A percentile compares a stretch with the other conserved stretches of the same genome.
These are phyloP conservation scores for Cerceris ruficornis DNA, from an alignment of 2,888 invertebrate species.

Conservation along the genomic window DNA sequence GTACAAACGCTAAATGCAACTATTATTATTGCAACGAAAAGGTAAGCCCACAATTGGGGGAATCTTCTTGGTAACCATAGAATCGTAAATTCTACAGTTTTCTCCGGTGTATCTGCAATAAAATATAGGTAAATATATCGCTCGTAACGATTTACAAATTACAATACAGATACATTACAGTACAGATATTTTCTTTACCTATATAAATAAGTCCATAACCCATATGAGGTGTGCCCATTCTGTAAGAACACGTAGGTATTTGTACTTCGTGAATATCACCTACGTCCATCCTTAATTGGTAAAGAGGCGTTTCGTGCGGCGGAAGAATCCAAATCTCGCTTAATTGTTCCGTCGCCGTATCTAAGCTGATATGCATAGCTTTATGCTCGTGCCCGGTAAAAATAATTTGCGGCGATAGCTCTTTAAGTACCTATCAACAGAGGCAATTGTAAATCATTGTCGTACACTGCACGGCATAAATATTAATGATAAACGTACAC, in stretches of 20 bases:
- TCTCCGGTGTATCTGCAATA: constrained; percentile 85
- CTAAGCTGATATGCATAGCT: constrained; percentile 83
- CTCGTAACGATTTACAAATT: not conserved
- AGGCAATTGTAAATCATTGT: not conserved
- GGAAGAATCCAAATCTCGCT: constrained; percentile 77
- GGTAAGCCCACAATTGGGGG: constrained; percentile 84
- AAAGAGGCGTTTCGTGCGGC: constrained; percentile 78
- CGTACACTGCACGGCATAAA: not conserved
- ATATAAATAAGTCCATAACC: constrained; percentile 93
- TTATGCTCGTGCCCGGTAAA: constrained; percentile 88
- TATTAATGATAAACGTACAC: constrained; percentile 75
- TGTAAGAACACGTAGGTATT: constrained; percentile 97
- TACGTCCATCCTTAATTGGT: constrained; percentile 81
- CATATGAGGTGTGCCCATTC: constrained; percentile 95
- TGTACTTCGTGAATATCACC: constrained; percentile 88
- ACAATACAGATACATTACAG: not conserved
- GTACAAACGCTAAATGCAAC: constrained; percentile 69
- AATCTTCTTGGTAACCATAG: constrained; percentile 91
- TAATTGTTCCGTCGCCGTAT: constrained; percentile 77
- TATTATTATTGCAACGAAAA: constrained; percentile 77
- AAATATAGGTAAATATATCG: not conserved
- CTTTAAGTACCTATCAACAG: constrained; percentile 84
- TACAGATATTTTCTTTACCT: constrained; percentile 82
- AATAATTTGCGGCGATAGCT: constrained; percentile 87
- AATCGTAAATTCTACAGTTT: constrained; percentile 87